Evolutionary conservation across 53 echinoderm and acorn worm species (phyloP), one percentile per base, ranked within the genome.

Genomic region (Echinarachnius parma): DNA sequence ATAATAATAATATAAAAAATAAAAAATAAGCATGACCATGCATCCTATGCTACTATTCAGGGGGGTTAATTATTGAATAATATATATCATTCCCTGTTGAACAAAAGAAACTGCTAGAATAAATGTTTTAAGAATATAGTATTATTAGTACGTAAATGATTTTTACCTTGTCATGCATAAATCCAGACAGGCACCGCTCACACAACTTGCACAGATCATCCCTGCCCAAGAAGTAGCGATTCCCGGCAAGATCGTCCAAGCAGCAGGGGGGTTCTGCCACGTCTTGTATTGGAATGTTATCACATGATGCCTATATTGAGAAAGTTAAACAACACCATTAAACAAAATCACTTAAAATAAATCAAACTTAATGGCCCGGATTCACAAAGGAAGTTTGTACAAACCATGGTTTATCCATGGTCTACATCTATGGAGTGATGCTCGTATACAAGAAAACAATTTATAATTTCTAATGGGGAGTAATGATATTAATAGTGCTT

Each of bases 121-220:
- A 21, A 18, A 20, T 21, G 1, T 11, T 11, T 5, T 18, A 21
- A 50, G 2, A 50, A 14, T 50, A 18, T 23, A 50, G 10, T 1
- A 45, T 15, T 15, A 15, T 45, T 4, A 15, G n/a, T n/a, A 2
- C 1, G 5, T 13, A 45, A 45, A 45, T 9, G 23, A 14, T 22
- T 37, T 2, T 62, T n/a, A 72, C 74, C 74, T 72, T 72, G n/a
- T 72, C 44, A 36, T 44, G 74, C 28, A n/a, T 16, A 5, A 16
- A 35, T 24, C 74, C 74, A 25, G 55, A 37, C 25, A 32, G 2
- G 39, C 74, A 72, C 53, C 56, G 36, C 15, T 36, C 39, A 57
- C 74, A 72, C 74, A 72, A 56, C 74, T 72, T 72, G 30, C 74
- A 72, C 2, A 72, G 24, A 16, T 44, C 57, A 56, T 72, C 74